Percentiles rank a stretch among this genome's conserved stretches.
Conservation (phyloP, 1,140 invertebrate species). For the Brachionus calyciflorus region DNA sequence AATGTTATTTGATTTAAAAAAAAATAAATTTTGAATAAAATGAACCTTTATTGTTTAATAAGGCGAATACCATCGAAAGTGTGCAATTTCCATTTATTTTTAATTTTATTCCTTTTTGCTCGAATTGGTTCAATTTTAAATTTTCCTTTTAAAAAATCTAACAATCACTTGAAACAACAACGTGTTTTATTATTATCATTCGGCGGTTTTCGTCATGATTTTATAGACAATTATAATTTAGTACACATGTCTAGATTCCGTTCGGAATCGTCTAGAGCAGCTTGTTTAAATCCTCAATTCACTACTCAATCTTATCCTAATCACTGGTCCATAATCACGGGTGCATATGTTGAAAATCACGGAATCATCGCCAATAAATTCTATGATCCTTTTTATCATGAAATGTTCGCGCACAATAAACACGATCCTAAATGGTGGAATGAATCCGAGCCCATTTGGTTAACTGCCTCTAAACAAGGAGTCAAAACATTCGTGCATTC, state of each 20-base stretch:
- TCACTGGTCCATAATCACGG: conserved; percentile 35
- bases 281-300: conserved; percentile 32
- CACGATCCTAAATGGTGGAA: conserved; percentile 43
- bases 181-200: conserved; percentile 24
- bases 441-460: conserved; percentile 25
- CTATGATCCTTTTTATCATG: conserved; percentile 36
- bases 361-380: conserved; percentile 44
- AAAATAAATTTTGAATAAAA: too few relatives aligned
- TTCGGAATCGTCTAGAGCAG: not conserved
- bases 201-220: conserved; percentile 35
- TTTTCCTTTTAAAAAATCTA: conserved; percentile 25
- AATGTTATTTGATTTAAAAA: not conserved
- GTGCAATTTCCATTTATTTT: not conserved
- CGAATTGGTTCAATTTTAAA: too few relatives aligned
- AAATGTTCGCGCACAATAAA: not conserved
- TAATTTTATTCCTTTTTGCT: not conserved
- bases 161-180: conserved; percentile 30
- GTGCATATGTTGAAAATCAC: conserved; percentile 32
- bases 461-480: not conserved
- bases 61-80: not conserved
- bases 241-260: not conserved
- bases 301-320: conserved; percentile 30
- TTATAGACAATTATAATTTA: conserved; percentile 18
- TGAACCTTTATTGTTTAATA: too few relatives aligned
- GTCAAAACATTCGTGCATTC: not conserved